Conservation (phyloP, 2,888 invertebrate genomes). For the Eilema caniola region DNA sequence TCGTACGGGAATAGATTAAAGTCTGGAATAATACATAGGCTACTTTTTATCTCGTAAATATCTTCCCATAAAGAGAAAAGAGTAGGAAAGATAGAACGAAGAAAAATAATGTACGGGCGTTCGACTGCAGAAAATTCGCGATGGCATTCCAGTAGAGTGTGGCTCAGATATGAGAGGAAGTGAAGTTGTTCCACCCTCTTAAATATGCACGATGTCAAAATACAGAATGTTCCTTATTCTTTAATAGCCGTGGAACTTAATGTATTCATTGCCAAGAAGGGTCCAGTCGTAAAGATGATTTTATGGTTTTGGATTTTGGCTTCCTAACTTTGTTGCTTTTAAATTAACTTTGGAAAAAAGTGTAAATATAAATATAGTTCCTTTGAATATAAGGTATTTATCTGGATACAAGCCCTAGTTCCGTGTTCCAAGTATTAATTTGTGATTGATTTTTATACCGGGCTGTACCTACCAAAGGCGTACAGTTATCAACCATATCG, state of each 20-base stretch:
- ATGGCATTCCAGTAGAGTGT: background rate
- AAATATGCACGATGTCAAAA: background rate
- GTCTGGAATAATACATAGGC: too few relatives aligned
- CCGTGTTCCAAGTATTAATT: background rate
- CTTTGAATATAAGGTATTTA: background rate
- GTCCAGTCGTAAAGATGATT: constrained; percentile 37
- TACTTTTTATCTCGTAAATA: too few relatives aligned
- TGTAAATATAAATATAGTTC: background rate
- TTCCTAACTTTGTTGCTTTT: constrained; percentile 31
- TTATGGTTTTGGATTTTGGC: constrained; percentile 34
- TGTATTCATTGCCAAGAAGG: constrained; percentile 41
- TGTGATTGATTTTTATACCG: background rate
- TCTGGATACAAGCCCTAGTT: background rate
- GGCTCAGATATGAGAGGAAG: background rate
- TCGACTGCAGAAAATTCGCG: too few relatives aligned
- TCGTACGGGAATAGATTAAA: too few relatives aligned
- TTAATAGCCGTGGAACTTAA: constrained; percentile 22
- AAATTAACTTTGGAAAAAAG: constrained; percentile 14
- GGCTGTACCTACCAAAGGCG: too few relatives aligned
- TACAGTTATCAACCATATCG: too few relatives aligned
- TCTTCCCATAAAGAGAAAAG: too few relatives aligned
- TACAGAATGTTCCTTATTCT: constrained; percentile 8
- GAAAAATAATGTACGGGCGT: too few relatives aligned
- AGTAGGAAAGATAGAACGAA: too few relatives aligned
- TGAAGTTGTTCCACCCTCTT: background rate